Evolutionary conservation across 1,140 invertebrate species (phyloP).

Genomic region (Brachionus asplanchnoidis): DNA sequence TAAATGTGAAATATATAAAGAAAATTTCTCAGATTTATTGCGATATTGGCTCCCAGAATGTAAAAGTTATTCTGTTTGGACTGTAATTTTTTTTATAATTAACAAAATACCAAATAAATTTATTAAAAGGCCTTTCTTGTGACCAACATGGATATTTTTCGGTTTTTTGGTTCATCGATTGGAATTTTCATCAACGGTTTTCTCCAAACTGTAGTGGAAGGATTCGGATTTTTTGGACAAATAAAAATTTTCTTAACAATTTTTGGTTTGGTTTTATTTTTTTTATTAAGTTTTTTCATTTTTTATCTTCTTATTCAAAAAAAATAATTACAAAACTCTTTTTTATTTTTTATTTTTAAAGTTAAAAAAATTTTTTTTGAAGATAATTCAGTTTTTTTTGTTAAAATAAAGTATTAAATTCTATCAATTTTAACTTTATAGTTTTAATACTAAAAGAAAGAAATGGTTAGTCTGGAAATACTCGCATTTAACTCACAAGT

Average conservation of each 20-base stretch:
- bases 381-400: background rate
- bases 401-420: background rate
- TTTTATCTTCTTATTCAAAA: background rate
- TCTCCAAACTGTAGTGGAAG: background rate
- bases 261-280: background rate
- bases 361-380: background rate
- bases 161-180: slow-evolving; percentile 5
- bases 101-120: background rate
- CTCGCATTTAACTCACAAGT: slow-evolving; percentile 33
- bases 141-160: background rate
- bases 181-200: background rate
- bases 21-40: background rate
- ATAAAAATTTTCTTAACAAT: background rate
- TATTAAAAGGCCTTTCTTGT: background rate
- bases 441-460: background rate
- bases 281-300: background rate
- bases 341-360: background rate
- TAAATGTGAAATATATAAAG: background rate
- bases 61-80: slow-evolving; percentile 4
- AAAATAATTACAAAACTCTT: background rate
- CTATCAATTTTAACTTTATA: background rate
- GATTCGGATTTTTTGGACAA: background rate
- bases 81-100: background rate
- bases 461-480: background rate
- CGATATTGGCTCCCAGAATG: background rate